These are phyloP conservation scores for Pterois miles DNA, from an alignment of 2,797 vertebrate genomes.

Conservation along the genomic window DNA sequence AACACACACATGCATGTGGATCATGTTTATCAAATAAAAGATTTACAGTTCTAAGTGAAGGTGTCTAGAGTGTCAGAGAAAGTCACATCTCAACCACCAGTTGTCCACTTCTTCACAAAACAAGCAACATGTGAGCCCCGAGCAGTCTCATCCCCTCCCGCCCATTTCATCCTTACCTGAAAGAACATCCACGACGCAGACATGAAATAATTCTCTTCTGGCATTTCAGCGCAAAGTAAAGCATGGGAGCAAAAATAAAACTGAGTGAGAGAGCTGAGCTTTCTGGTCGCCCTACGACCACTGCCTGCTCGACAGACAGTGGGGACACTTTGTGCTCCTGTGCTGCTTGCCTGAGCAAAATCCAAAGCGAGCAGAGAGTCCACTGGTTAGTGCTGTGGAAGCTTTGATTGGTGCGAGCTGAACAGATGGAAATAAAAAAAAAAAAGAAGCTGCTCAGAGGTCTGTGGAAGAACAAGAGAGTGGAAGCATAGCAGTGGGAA, in stretches of 20 bases:
- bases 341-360: slow-evolving; percentile 43
- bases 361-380: slow-evolving; percentile 57
- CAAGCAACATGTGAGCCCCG: slow-evolving; percentile 56
- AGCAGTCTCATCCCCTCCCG: neutral
- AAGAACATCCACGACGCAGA: slow-evolving; percentile 72
- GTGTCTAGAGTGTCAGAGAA: neutral
- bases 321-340: slow-evolving; percentile 49
- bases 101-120: slow-evolving; percentile 25
- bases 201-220: slow-evolving; percentile 75
- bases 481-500: slow-evolving; percentile 41
- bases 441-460: neutral
- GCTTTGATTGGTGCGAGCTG: slow-evolving; percentile 21
- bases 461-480: slow-evolving; percentile 37
- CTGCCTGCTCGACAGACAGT: slow-evolving; percentile 25
- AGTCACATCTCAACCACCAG: neutral
- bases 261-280: slow-evolving; percentile 26
- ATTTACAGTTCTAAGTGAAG: neutral
- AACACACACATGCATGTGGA: neutral
- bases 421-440: neutral
- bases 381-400: slow-evolving; percentile 26
- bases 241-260: slow-evolving; percentile 57
- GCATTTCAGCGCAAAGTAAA: slow-evolving; percentile 79
- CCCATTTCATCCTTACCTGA: slow-evolving; percentile 76
- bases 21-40: neutral
- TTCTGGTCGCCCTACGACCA: slow-evolving; percentile 18